Evolutionary conservation across 2,888 invertebrate genomes (phyloP), one percentile per base, ranked within the genome.

Genomic region (Sceliomorpha sp.): DNA sequence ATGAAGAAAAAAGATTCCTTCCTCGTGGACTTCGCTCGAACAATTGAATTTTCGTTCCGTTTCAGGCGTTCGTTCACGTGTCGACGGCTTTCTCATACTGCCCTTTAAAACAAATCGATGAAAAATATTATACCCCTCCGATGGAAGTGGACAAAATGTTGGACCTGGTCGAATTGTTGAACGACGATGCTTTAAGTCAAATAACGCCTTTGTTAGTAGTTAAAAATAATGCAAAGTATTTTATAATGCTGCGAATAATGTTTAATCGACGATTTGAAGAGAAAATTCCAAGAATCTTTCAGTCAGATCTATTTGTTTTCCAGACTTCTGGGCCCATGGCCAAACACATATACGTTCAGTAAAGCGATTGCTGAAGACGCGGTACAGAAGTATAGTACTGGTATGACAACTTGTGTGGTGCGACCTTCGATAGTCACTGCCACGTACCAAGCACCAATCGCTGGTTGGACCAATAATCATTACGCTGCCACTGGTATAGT

Each of bases 311-410:
- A n/a, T n/a, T n/a, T n/a, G n/a, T 37, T 31, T 76, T 80, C 75
- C 71, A 92, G 91, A 24, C 70, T 91, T 9, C 71, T 90, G 1
- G 89, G 86, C 0, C 84, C 87, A 14, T 92, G 92, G 86, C 94
- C 94, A 0, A 95, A 95, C 84, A 93, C 93, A 0, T 94, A 94
- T 85, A 91, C 93, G 0, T 93, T 91, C 81, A 93, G 94, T 0
- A 95, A 95, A 87, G 92, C 93, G 4, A 80, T 94, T 9, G 93
- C 92, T 0, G 95, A 95, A 80, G 90, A 91, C 45, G 78, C 91
- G 1, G 88, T 94, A 0, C 83, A 90, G 15, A 89, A 88, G 51
- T 90, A 92, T 76, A 88, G 90, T 0, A 77, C 84, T 2, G 89
- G 88, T 8, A 79, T 95, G 3, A 94, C 94, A 0, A 81, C 92